These are phyloP conservation scores for Actinia tenebrosa DNA, from an alignment of 64 coral and sea anemone genomes.

Conservation along the genomic window DNA sequence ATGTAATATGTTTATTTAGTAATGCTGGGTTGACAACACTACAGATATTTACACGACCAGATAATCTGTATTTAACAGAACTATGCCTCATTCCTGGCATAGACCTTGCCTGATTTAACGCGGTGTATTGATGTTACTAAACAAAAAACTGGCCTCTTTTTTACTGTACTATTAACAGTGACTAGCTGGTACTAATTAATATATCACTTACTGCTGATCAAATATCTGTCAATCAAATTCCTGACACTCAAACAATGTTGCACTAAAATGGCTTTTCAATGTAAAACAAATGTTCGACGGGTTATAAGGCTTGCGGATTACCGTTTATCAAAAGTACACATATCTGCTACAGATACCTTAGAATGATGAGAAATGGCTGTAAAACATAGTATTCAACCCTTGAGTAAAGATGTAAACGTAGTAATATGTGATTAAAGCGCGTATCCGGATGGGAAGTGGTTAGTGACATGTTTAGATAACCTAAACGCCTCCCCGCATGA, in stretches of 20 bases:
- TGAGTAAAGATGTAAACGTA: too few species aligned
- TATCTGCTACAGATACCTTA: too few species aligned
- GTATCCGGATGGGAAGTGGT: background rate
- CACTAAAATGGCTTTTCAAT: background rate
- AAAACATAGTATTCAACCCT: background rate
- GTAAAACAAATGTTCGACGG: background rate
- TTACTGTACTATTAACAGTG: background rate
- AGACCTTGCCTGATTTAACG: too few species aligned
- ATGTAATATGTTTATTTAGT: background rate
- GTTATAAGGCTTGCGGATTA: background rate
- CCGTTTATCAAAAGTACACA: background rate
- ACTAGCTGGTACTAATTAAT: background rate
- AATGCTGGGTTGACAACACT: background rate
- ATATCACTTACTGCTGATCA: background rate
- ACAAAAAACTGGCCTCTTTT: background rate
- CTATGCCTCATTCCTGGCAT: too few species aligned
- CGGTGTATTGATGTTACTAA: background rate
- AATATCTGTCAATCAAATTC: background rate
- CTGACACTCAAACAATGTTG: background rate
- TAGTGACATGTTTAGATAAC: slow-evolving; percentile 4
- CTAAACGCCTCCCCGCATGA: background rate
- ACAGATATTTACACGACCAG: background rate
- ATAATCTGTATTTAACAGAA: too few species aligned
- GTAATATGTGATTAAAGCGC: background rate
- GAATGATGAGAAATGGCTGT: background rate